Percentiles rank a stretch among this genome's conserved stretches.
Evolutionary conservation across 2,888 invertebrate species (phyloP).

Genomic region (Euclidia mi): DNA sequence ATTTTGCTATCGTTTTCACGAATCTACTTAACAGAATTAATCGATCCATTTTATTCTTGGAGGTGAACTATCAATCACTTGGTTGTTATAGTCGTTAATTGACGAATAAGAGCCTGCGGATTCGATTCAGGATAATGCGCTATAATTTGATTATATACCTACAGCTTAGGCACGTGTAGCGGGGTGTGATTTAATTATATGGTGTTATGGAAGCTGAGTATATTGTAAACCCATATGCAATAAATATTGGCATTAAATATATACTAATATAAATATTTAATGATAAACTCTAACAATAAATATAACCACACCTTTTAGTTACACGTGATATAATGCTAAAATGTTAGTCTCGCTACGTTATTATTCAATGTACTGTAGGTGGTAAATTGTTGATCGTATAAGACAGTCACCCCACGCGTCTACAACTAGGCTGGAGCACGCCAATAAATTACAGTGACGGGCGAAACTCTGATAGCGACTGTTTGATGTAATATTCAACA

Average conservation of each 20-base stretch:
- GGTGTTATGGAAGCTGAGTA: too few species aligned
- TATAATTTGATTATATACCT: conserved; percentile 3
- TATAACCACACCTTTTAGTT: too few species aligned
- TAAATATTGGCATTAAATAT: too few species aligned
- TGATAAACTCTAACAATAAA: neutral
- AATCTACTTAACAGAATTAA: conserved; percentile 56
- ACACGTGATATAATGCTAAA: conserved; percentile 4
- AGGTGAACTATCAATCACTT: conserved; percentile 52
- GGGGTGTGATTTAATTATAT: conserved; percentile 1
- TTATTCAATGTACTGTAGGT: conserved; percentile 57
- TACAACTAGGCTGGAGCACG: conserved; percentile 54
- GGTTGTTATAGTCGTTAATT: conserved; percentile 53
- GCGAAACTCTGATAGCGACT: conserved; percentile 68
- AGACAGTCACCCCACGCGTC: conserved; percentile 67
- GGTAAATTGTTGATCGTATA: conserved; percentile 58
- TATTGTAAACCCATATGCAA: too few species aligned
- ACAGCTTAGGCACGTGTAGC: neutral
- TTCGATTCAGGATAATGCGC: conserved; percentile 19
- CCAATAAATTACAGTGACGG: conserved; percentile 65
- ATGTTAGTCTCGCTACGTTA: conserved; percentile 23
- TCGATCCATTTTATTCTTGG: conserved; percentile 63
- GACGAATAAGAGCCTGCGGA: conserved; percentile 7
- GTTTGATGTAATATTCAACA: conserved; percentile 63
- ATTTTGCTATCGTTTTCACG: conserved; percentile 60
- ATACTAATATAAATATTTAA: too few species aligned